Evolutionary conservation across 2,888 invertebrate genomes (phyloP), one percentile per base, ranked within the genome.

Genomic region (Drosophila nr. fundita): DNA sequence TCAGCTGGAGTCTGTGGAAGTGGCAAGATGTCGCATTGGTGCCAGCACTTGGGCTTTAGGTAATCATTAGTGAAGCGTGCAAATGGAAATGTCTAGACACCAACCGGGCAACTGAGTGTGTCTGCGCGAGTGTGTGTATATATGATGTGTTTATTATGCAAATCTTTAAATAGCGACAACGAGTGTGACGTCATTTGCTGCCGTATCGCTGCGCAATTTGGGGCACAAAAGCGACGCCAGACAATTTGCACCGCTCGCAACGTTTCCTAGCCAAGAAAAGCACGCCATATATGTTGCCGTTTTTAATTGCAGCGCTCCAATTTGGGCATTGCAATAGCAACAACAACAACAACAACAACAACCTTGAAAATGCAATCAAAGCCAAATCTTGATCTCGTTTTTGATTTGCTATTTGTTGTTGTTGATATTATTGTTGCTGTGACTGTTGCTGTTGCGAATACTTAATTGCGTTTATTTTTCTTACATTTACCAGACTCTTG

Each of bases 311-410:
- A 82, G 68, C 70, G 67, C 78, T 61, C 89, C 86, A 80, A 87
- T 76, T 87, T 89, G 80, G 89, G 89, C 83, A 87, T 77, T 84
- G 82, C 85, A 90, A 68, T 78, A 60, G 24, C 73, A 50, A 8
- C 68, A 66, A 64, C 68, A 79, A 18, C 78, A 61, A 8, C 60
- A 65, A 58, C 82, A 80, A 77, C 68, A 82, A 79, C 73, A 87
- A 80, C 88, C 87, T 87, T 86, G 90, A 90, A 87, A 89, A 78
- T 80, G 90, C 89, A 79, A 76, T 83, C 76, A 82, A 78, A 78
- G 87, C 73, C 87, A 87, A 87, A 90, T 89, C 86, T 90, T 87
- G 85, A 90, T 87, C 90, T 90, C 86, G 73, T 81, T 77, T 77
- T 81, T 76, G 60, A 59, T 78, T 82, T 68, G 60, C 55, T 77